phyloP scores from a whole-genome alignment of 2,888 invertebrate genomes.

The Scaeva pyrastri region DNA sequence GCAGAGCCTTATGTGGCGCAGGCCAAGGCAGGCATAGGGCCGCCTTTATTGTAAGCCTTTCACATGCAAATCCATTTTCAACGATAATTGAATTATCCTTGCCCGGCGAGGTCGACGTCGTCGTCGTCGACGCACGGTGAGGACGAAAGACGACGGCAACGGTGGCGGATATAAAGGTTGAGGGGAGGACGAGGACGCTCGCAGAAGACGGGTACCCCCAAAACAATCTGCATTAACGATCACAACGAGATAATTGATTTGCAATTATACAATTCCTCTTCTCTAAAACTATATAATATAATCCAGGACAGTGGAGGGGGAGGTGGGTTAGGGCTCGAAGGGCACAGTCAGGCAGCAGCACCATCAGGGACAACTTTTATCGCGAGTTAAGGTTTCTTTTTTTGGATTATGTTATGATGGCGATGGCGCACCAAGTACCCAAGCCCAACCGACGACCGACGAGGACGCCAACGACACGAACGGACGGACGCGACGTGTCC shows the following conservation, averaged over 20 bases:
- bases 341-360: not conserved
- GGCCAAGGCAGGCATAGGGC: not conserved
- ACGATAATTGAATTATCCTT: constrained; percentile 73
- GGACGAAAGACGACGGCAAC: no score
- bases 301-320: no score
- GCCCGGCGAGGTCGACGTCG: constrained; percentile 1
- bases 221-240: constrained; percentile 64
- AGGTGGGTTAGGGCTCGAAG: not conserved
- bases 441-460: not conserved
- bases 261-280: constrained; percentile 58
- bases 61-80: constrained; percentile 63
- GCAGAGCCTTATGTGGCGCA: constrained; percentile 6
- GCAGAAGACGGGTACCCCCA: constrained; percentile 43
- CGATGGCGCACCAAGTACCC: constrained; percentile 29
- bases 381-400: constrained; percentile 14
- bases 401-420: constrained; percentile 37
- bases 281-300: not conserved
- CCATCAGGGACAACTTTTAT: constrained; percentile 27
- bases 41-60: constrained; percentile 44
- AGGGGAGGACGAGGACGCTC: constrained; percentile 6
- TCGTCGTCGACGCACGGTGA: not conserved
- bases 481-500: constrained; percentile 41
- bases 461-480: no score
- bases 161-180: no score
- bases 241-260: constrained; percentile 72